These are phyloP conservation scores for Agriopis aurantiaria DNA, from an alignment of 2,888 invertebrate species.

Conservation along the genomic window DNA sequence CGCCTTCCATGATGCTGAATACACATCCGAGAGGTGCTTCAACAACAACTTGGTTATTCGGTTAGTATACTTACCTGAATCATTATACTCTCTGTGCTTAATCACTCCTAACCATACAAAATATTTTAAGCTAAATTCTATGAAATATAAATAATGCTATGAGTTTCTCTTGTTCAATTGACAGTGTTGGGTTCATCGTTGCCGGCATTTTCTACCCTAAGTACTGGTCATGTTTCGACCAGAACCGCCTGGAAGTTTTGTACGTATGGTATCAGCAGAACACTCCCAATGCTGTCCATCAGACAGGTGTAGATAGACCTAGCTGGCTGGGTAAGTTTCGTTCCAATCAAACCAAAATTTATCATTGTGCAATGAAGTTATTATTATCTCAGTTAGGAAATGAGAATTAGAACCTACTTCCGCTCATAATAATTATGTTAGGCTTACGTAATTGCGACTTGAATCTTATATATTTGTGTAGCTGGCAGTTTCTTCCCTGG, in stretches of 20 bases:
- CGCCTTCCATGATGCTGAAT: slow-evolving; percentile 69
- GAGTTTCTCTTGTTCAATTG: slow-evolving; percentile 29
- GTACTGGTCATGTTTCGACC: slow-evolving; percentile 86
- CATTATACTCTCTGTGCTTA: neutral
- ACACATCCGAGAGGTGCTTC: slow-evolving; percentile 74
- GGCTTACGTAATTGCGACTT: neutral
- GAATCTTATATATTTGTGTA: slow-evolving; percentile 43
- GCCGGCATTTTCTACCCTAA: slow-evolving; percentile 75
- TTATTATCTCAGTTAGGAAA: neutral
- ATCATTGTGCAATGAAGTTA: neutral
- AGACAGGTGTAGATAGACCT: slow-evolving; percentile 79
- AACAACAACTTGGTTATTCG: slow-evolving; percentile 74
- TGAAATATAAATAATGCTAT: too few species aligned
- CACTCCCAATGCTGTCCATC: slow-evolving; percentile 75
- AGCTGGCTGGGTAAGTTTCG: slow-evolving; percentile 69
- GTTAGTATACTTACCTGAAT: slow-evolving; percentile 54
- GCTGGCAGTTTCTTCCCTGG: slow-evolving; percentile 83
- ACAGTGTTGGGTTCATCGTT: slow-evolving; percentile 83
- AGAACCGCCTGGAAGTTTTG: slow-evolving; percentile 75
- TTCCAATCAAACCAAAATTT: neutral
- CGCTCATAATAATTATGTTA: neutral
- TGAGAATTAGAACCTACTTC: neutral
- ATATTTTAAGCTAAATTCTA: neutral
- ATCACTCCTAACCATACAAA: neutral
- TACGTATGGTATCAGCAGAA: slow-evolving; percentile 83